These are phyloP conservation scores for Syrphus vitripennis DNA, from an alignment of 2,888 invertebrate species.

Conservation along the genomic window DNA sequence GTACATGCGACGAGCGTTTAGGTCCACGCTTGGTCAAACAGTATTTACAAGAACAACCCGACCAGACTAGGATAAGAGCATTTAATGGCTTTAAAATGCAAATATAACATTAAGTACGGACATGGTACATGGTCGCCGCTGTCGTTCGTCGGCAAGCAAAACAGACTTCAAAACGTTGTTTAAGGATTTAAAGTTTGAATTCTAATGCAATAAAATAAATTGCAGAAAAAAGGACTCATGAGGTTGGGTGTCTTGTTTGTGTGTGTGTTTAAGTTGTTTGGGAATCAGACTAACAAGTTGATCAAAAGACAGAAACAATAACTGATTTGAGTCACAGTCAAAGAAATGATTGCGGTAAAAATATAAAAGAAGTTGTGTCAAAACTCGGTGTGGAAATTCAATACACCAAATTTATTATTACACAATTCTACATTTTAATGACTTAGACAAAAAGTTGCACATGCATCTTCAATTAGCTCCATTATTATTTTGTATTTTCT, in stretches of 20 bases:
- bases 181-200: background rate
- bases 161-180: background rate
- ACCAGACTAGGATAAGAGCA: constrained; percentile 18
- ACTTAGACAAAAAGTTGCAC: too few species aligned
- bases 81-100: constrained; percentile 39
- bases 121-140: background rate
- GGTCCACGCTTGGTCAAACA: constrained; percentile 18
- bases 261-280: background rate
- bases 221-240: background rate
- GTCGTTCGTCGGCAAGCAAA: background rate
- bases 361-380: background rate
- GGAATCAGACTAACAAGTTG: background rate
- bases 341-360: background rate
- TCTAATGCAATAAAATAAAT: background rate
- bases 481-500: too few species aligned
- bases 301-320: background rate
- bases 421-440: too few species aligned
- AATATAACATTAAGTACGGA: background rate
- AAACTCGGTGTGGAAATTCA: too few species aligned
- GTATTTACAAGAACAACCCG: constrained; percentile 18
- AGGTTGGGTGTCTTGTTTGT: background rate
- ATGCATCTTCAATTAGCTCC: too few species aligned
- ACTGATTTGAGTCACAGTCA: background rate
- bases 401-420: too few species aligned
- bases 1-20: constrained; percentile 27